A percentile compares a stretch with the other conserved stretches of the same genome.
Conservation (phyloP, 2,888 invertebrate species). For the Spodoptera littoralis region DNA sequence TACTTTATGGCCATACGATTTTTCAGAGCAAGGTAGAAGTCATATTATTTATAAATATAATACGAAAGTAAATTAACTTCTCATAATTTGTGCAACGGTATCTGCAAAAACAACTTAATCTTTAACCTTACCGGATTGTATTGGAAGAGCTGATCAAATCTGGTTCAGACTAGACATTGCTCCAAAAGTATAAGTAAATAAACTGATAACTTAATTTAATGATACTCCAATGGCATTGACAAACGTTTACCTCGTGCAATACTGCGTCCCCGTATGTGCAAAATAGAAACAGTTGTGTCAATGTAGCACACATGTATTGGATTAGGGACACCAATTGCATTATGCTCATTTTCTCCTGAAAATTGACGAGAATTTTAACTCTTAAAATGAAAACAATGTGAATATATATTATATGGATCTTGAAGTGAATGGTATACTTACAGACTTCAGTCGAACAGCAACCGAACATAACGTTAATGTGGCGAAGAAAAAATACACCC, state of each 20-base stretch:
- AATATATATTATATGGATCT: not conserved
- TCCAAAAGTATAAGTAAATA: not conserved
- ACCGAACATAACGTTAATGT: conserved; percentile 76
- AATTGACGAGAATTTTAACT: conserved; percentile 16
- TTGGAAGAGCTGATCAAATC: too few relatives aligned
- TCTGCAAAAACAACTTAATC: too few relatives aligned
- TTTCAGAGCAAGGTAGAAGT: too few relatives aligned
- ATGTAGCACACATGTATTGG: conserved; percentile 74
- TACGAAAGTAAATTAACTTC: too few relatives aligned
- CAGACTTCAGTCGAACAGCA: conserved; percentile 74
- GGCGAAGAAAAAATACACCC: conserved; percentile 75
- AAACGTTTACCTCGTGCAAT: conserved; percentile 61
- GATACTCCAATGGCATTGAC: too few relatives aligned
- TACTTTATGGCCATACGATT: too few relatives aligned
- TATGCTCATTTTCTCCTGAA: conserved; percentile 68
- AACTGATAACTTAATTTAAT: too few relatives aligned
- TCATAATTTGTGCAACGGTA: too few relatives aligned
- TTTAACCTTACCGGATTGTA: too few relatives aligned
- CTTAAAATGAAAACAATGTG: not conserved
- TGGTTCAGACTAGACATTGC: too few relatives aligned
- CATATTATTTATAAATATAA: too few relatives aligned
- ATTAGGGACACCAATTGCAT: conserved; percentile 71
- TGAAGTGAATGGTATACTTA: conserved; percentile 54
- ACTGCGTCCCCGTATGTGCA: conserved; percentile 77
- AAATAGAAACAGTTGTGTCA: conserved; percentile 77